phyloP scores from a whole-genome alignment of 2,888 invertebrate genomes.

The Stenoptilia bipunctidactyla region DNA sequence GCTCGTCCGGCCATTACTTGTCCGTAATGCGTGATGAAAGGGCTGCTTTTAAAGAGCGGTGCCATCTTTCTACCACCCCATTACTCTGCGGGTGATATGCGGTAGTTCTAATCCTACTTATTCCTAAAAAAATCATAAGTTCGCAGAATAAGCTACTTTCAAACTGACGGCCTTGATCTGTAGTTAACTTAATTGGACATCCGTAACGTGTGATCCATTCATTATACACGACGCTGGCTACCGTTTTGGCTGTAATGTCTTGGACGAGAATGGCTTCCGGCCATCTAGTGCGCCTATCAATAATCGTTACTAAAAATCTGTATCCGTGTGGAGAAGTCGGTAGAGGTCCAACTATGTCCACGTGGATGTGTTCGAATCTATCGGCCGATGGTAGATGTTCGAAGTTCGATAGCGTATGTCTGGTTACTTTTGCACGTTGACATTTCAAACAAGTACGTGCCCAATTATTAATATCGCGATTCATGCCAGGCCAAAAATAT shows the following conservation, averaged over 20 bases:
- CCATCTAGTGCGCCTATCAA: constrained; percentile 15
- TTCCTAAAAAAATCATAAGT: constrained; percentile 12
- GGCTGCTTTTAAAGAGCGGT: constrained; percentile 17
- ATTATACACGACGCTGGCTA: constrained; percentile 15
- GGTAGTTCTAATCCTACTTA: constrained; percentile 13
- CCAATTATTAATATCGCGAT: constrained; percentile 9
- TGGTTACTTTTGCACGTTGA: constrained; percentile 1
- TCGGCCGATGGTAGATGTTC: constrained; percentile 4
- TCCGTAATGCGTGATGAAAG: constrained; percentile 9
- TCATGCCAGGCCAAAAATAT: constrained; percentile 5
- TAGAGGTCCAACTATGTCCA: background rate
- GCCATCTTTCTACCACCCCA: constrained; percentile 16
- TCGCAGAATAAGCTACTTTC: constrained; percentile 12
- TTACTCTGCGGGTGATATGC: constrained; percentile 17
- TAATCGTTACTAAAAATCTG: constrained; percentile 13
- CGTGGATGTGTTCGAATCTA: no score
- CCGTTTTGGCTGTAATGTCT: constrained; percentile 14
- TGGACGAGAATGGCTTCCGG: constrained; percentile 15
- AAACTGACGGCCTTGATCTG: constrained; percentile 16
- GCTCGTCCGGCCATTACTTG: constrained; percentile 13
- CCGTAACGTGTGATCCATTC: constrained; percentile 16
- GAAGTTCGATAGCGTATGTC: constrained; percentile 6
- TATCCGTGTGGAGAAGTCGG: constrained; percentile 3
- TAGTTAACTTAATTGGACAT: constrained; percentile 12
- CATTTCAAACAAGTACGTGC: background rate